These are phyloP conservation scores for Pelagia noctiluca DNA, from an alignment of 30 jellyfish, hydroid and myxozoan species.

Conservation along the genomic window DNA sequence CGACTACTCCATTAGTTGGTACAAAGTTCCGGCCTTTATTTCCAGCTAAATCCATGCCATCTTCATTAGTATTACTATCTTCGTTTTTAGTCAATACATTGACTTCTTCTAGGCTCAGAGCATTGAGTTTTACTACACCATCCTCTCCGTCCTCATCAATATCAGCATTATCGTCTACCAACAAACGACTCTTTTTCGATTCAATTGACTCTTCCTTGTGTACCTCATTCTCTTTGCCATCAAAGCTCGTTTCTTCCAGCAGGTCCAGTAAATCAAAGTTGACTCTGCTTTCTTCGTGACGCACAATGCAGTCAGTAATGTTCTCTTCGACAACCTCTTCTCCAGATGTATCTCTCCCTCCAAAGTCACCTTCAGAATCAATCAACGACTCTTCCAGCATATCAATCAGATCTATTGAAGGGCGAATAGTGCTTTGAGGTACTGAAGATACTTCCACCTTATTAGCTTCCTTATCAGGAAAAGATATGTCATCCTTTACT, in stretches of 20 bases:
- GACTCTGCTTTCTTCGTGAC: background rate
- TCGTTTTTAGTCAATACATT: too few species aligned
- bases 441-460: background rate
- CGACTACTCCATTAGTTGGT: too few species aligned
- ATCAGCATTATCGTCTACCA: background rate
- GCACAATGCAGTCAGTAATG: background rate
- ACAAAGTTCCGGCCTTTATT: too few species aligned
- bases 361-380: conserved; percentile 58
- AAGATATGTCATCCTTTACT: background rate
- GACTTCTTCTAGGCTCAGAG: too few species aligned
- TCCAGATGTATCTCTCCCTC: background rate
- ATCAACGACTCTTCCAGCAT: conserved; percentile 62
- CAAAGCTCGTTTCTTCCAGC: conserved; percentile 68
- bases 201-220: conserved; percentile 18
- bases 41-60: too few species aligned
- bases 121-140: conserved; percentile 3
- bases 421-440: background rate
- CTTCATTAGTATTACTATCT: too few species aligned
- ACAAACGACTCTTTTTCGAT: background rate
- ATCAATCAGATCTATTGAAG: conserved; percentile 34
- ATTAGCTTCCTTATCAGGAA: conserved; percentile 6
- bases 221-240: conserved; percentile 50
- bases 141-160: background rate
- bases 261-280: conserved; percentile 39
- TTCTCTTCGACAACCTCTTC: background rate